Percentiles rank a stretch among this genome's conserved stretches.
phyloP scores from a whole-genome alignment of 2,888 invertebrate species.

The Drosophila paranaensis region DNA sequence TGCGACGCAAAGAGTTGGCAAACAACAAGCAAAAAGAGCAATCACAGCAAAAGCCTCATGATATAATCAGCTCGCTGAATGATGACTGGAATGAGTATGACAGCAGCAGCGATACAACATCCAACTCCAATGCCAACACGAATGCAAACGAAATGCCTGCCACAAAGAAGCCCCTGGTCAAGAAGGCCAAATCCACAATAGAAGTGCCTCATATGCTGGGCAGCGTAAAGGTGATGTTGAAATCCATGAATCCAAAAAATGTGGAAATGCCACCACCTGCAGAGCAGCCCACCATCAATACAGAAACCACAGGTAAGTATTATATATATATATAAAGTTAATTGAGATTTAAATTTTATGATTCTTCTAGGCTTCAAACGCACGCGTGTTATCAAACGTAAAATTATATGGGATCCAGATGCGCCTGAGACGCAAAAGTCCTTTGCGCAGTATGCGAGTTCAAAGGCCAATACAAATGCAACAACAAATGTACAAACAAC shows the following conservation, averaged over 20 bases:
- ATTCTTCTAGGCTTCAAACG: constrained; percentile 74
- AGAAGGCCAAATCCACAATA: constrained; percentile 24
- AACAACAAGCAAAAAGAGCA: constrained; percentile 50
- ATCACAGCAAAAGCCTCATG: constrained; percentile 39
- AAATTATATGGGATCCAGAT: constrained; percentile 90
- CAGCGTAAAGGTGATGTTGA: constrained; percentile 46
- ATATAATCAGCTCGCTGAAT: constrained; percentile 80
- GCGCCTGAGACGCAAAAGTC: constrained; percentile 83
- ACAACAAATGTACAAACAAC: constrained; percentile 3
- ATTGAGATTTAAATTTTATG: not conserved
- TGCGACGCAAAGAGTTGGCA: constrained; percentile 72
- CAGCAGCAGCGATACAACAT: constrained; percentile 40
- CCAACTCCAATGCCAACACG: constrained; percentile 9
- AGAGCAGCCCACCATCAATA: constrained; percentile 31
- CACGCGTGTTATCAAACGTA: constrained; percentile 88
- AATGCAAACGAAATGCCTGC: constrained; percentile 5
- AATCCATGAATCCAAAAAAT: constrained; percentile 25
- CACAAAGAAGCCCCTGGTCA: constrained; percentile 30
- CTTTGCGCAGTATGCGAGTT: constrained; percentile 80
- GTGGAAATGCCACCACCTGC: constrained; percentile 21
- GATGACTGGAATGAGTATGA: constrained; percentile 84
- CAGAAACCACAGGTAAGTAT: constrained; percentile 39
- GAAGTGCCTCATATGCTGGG: constrained; percentile 18
- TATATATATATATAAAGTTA: not conserved
- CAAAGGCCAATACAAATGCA: constrained; percentile 34